phyloP scores from a whole-genome alignment of 2,888 invertebrate genomes.

The Margaritifera margaritifera region DNA sequence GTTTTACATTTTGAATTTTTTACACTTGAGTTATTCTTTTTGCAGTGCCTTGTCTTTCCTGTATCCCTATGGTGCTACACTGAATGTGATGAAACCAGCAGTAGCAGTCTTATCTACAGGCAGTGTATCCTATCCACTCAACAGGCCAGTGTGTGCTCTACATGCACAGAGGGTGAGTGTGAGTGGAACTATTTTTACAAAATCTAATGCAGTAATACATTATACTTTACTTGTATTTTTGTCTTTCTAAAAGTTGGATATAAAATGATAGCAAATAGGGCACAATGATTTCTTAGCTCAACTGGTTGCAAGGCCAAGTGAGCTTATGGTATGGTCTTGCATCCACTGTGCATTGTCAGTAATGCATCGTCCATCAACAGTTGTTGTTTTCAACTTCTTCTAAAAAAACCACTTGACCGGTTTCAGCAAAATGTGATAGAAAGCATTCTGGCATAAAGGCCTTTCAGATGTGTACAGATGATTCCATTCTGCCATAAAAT shows the following conservation, averaged over 20 bases:
- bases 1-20: not conserved
- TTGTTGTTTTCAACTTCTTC: no score
- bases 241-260: no score
- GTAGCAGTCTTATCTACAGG: slow-evolving; percentile 92
- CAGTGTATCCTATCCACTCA: slow-evolving; percentile 93
- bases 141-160: slow-evolving; percentile 88
- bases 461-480: no score
- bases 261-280: no score
- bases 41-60: slow-evolving; percentile 82
- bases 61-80: slow-evolving; percentile 95
- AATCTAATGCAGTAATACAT: not conserved
- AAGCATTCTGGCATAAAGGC: no score
- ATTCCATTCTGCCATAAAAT: no score
- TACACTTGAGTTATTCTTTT: slow-evolving; percentile 6
- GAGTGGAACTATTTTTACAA: slow-evolving; percentile 8
- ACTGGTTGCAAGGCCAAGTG: no score
- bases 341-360: not conserved
- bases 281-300: no score
- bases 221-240: no score
- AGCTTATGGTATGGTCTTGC: not conserved
- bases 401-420: no score
- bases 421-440: no score
- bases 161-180: slow-evolving; percentile 75
- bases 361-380: not conserved
- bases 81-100: slow-evolving; percentile 93